Conservation (phyloP, 2,113 vertebrate genomes). For the Furnarius figulus region DNA sequence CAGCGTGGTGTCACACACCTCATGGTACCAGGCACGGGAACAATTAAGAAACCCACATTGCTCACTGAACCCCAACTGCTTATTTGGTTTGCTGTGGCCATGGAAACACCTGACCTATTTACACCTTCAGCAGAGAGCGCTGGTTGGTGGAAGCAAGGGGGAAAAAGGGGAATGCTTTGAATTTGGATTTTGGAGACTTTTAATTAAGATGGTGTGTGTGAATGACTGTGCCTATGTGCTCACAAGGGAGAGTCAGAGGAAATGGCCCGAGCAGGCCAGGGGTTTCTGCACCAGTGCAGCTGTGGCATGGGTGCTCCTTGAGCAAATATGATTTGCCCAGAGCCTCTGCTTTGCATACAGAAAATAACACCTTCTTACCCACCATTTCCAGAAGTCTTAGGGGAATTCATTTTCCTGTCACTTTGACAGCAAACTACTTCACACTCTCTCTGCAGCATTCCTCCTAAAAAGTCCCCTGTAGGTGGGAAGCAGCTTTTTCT, state of each 20-base stretch:
- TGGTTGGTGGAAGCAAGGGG: not conserved
- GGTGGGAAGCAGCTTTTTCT: not conserved
- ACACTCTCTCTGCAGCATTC: accelerated
- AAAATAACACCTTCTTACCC: not conserved
- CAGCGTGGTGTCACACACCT: not conserved
- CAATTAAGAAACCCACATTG: not conserved
- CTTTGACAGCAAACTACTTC: not conserved
- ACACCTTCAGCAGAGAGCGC: not conserved
- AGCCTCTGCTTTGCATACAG: not conserved
- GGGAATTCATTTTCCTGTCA: not conserved
- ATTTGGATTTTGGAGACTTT: not conserved
- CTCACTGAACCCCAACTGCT: not conserved
- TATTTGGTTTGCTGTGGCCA: constrained; percentile 5
- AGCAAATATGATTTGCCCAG: not conserved
- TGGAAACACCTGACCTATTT: constrained; percentile 40
- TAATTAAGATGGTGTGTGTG: not conserved
- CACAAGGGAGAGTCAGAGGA: not conserved
- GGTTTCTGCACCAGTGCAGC: not conserved
- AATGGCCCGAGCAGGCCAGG: accelerated
- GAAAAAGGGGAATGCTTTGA: not conserved
- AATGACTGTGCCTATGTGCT: not conserved
- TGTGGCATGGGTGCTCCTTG: accelerated
- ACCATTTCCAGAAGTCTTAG: not conserved
- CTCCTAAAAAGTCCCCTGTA: not conserved
- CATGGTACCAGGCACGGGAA: not conserved